Percentiles rank a stretch among this genome's conserved stretches.
These are phyloP conservation scores for Eudemis profundana DNA, from an alignment of 2,888 invertebrate genomes.

Conservation along the genomic window DNA sequence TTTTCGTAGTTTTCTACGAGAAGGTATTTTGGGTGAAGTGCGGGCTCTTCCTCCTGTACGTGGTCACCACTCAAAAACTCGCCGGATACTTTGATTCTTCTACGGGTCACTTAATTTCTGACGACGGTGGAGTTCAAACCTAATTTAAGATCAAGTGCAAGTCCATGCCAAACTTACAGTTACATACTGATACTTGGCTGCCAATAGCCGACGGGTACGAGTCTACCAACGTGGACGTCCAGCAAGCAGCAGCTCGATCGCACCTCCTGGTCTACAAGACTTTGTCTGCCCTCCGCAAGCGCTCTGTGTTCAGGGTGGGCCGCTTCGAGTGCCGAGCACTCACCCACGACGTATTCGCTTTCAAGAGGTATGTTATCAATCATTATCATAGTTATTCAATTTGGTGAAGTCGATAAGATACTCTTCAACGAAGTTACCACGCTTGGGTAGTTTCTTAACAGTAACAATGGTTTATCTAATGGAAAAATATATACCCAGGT, in stretches of 20 bases:
- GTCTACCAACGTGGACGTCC: slow-evolving; percentile 83
- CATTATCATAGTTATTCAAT: slow-evolving; percentile 20
- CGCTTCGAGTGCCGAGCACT: slow-evolving; percentile 81
- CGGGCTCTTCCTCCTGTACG: no score
- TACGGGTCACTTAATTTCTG: no score
- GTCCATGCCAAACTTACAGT: no score
- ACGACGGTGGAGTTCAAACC: no score
- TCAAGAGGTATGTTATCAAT: slow-evolving; percentile 86
- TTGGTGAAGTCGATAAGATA: slow-evolving; percentile 1
- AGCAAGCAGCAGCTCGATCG: slow-evolving; percentile 79
- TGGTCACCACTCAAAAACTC: no score
- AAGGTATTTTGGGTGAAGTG: no score
- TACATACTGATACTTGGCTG: no score
- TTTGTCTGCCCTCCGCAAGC: slow-evolving; percentile 82
- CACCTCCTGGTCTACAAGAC: slow-evolving; percentile 83
- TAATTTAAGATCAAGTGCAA: no score
- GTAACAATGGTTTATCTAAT: slow-evolving; percentile 18
- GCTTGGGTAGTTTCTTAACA: background rate
- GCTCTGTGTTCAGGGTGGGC: slow-evolving; percentile 82
- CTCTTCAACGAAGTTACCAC: background rate
- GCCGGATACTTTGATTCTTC: no score
- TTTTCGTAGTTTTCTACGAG: no score
- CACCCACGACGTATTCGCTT: slow-evolving; percentile 81
- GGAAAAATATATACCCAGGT: slow-evolving; percentile 1
- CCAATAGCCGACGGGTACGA: slow-evolving; percentile 87